Percentiles rank a stretch among this genome's conserved stretches.
These are phyloP conservation scores for Oreochromis mossambicus DNA, from an alignment of 2,797 vertebrate species.

Conservation along the genomic window DNA sequence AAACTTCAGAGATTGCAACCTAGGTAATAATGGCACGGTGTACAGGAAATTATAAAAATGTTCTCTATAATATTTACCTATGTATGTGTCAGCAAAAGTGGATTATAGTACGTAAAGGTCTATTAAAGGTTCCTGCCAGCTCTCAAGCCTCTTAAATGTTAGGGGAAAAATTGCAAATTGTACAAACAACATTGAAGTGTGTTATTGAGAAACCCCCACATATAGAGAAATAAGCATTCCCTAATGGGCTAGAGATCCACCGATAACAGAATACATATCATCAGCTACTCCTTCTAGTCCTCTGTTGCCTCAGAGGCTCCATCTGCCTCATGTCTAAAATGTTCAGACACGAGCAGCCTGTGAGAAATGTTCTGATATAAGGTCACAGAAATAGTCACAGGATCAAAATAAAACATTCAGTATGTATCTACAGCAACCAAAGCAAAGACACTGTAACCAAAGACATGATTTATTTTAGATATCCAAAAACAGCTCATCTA, in stretches of 20 bases:
- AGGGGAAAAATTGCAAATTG: background rate
- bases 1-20: conserved; percentile 39
- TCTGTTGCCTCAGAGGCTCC: background rate
- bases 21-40: background rate
- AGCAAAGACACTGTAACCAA: background rate
- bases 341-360: background rate
- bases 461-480: background rate
- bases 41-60: background rate
- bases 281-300: background rate
- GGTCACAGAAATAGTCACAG: background rate
- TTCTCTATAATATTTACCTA: background rate
- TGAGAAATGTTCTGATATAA: background rate
- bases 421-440: background rate
- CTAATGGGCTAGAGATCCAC: background rate
- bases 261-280: background rate
- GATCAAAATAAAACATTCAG: background rate
- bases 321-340: background rate
- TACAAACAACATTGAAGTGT: background rate
- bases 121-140: background rate
- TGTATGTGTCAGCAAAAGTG: background rate
- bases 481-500: background rate
- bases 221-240: background rate
- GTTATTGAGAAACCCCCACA: background rate
- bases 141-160: background rate
- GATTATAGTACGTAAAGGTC: background rate